Conservation (phyloP, 2,113 vertebrate genomes). For the Bubo blakistoni region DNA sequence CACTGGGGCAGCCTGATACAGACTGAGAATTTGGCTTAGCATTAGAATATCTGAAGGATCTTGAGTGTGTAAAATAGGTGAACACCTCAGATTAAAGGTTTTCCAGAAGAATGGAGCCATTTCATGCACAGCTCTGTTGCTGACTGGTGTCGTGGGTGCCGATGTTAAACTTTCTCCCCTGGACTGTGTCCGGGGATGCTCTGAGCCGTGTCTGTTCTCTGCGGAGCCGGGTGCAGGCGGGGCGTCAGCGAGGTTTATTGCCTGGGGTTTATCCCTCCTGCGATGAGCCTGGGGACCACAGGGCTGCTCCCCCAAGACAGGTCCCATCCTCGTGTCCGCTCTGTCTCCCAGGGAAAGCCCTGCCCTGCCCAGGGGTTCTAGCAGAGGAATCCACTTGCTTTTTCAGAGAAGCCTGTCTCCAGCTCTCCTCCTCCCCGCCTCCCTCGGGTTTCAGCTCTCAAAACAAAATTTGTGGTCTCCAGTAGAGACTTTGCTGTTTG, state of each 20-base stretch:
- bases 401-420: background rate
- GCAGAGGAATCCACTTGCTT: background rate
- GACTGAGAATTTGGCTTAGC: background rate
- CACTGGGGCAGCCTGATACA: background rate
- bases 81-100: background rate
- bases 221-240: rapidly evolving
- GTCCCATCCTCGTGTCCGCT: background rate
- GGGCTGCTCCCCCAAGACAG: background rate
- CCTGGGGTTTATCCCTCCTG: background rate
- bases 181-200: background rate
- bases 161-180: background rate
- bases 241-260: rapidly evolving
- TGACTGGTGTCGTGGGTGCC: rapidly evolving
- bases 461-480: background rate
- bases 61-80: background rate
- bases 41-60: background rate
- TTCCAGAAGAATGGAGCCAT: background rate
- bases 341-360: background rate
- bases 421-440: background rate
- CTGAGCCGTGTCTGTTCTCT: background rate
- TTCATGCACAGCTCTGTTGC: background rate
- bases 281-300: background rate
- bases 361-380: background rate
- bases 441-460: background rate
- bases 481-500: background rate